These are phyloP conservation scores for Bugula neritina DNA, from an alignment of 2,888 invertebrate species.

Conservation along the genomic window DNA sequence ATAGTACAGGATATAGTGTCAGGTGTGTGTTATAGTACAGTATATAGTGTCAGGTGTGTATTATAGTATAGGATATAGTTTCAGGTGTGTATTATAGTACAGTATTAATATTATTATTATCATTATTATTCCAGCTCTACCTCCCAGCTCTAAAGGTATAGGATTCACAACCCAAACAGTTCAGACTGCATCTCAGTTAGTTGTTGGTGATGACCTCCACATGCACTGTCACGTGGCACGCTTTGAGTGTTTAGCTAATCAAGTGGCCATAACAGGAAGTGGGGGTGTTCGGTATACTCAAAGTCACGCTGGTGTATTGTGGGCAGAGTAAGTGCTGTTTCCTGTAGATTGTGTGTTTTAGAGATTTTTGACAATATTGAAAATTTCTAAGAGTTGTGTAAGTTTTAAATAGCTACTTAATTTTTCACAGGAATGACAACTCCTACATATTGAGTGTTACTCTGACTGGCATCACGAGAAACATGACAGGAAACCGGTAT, in stretches of 20 bases:
- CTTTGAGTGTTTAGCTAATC: neutral
- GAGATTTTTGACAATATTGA: too few relatives aligned
- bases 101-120: too few relatives aligned
- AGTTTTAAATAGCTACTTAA: too few relatives aligned
- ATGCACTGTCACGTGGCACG: neutral
- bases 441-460: neutral
- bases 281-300: neutral
- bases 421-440: neutral
- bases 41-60: too few relatives aligned
- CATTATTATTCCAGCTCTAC: too few relatives aligned
- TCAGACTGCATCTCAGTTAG: neutral
- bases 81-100: too few relatives aligned
- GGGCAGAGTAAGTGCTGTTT: neutral
- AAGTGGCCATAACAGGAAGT: neutral
- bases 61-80: too few relatives aligned
- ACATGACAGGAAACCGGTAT: neutral
- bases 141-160: neutral
- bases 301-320: neutral
- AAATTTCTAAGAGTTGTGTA: too few relatives aligned
- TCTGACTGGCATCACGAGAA: neutral
- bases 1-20: too few relatives aligned
- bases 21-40: too few relatives aligned
- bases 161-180: neutral
- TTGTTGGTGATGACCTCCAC: neutral
- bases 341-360: neutral